Conservation (phyloP, 2,797 vertebrate genomes). For the Bradypodion ventrale region DNA sequence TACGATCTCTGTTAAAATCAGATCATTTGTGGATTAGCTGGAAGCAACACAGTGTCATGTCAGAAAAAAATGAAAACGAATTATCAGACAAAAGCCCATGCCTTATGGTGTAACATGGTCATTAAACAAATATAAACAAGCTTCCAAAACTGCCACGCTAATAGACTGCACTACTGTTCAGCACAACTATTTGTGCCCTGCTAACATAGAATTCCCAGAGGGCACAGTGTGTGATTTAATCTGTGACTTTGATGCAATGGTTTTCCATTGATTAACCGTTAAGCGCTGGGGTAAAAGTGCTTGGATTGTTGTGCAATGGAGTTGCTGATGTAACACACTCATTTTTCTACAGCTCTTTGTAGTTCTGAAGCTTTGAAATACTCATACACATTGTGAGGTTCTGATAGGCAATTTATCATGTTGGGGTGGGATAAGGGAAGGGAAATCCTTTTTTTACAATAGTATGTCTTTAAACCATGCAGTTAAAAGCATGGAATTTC, state of each 20-base stretch:
- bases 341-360: background rate
- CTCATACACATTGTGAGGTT: background rate
- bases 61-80: too few species aligned
- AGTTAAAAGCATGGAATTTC: too few species aligned
- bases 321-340: background rate
- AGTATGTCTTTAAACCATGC: too few species aligned
- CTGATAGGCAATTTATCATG: too few species aligned
- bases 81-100: too few species aligned
- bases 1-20: background rate
- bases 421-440: too few species aligned
- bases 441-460: too few species aligned
- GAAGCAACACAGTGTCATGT: background rate
- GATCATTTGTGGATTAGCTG: background rate
- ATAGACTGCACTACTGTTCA: background rate
- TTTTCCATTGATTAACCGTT: constrained; percentile 32
- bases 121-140: background rate
- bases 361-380: background rate
- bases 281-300: background rate
- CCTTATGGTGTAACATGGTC: background rate
- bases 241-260: background rate
- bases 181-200: constrained; percentile 10
- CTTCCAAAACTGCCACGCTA: background rate
- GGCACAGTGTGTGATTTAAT: constrained; percentile 1
- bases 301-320: background rate
- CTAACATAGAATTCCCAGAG: constrained; percentile 4